phyloP scores from a whole-genome alignment of 2,888 invertebrate species.

The Drepanosiphum platanoidis region DNA sequence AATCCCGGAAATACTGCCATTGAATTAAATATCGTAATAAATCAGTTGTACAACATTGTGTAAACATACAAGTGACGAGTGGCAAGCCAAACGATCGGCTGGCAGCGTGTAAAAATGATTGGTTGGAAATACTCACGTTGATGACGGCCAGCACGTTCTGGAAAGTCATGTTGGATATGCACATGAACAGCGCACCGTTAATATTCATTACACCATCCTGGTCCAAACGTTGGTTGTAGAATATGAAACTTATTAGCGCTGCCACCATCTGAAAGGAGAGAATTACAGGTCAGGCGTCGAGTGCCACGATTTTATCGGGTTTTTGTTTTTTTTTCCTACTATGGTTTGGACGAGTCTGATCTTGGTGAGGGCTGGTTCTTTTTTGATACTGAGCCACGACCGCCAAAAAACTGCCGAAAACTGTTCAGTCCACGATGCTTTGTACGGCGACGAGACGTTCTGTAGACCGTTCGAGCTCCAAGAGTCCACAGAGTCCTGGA shows the following conservation, averaged over 20 bases:
- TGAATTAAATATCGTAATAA: too few species aligned
- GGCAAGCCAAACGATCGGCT: too few species aligned
- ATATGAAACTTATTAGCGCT: slow-evolving; percentile 87
- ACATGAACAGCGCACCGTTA: slow-evolving; percentile 90
- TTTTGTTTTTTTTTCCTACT: slow-evolving; percentile 73
- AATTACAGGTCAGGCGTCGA: not conserved
- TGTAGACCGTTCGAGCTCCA: slow-evolving; percentile 42
- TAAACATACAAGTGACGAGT: too few species aligned
- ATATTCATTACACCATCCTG: slow-evolving; percentile 94
- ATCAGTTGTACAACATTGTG: too few species aligned
- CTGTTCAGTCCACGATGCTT: slow-evolving; percentile 88
- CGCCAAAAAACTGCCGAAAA: slow-evolving; percentile 90
- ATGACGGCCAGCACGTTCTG: slow-evolving; percentile 95
- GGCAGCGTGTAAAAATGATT: too few species aligned
- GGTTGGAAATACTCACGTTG: slow-evolving; percentile 88
- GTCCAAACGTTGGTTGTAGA: slow-evolving; percentile 81
- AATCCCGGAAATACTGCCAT: too few species aligned
- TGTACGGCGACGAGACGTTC: slow-evolving; percentile 73
- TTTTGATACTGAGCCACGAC: slow-evolving; percentile 86
- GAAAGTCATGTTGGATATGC: slow-evolving; percentile 92
- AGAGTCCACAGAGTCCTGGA: not conserved
- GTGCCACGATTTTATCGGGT: too few species aligned
- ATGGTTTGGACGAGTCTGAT: slow-evolving; percentile 88
- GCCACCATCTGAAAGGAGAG: slow-evolving; percentile 81
- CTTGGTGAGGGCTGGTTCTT: slow-evolving; percentile 90